Conservation (phyloP, 2,888 invertebrate species). For the Ichneumoninae sp. region DNA sequence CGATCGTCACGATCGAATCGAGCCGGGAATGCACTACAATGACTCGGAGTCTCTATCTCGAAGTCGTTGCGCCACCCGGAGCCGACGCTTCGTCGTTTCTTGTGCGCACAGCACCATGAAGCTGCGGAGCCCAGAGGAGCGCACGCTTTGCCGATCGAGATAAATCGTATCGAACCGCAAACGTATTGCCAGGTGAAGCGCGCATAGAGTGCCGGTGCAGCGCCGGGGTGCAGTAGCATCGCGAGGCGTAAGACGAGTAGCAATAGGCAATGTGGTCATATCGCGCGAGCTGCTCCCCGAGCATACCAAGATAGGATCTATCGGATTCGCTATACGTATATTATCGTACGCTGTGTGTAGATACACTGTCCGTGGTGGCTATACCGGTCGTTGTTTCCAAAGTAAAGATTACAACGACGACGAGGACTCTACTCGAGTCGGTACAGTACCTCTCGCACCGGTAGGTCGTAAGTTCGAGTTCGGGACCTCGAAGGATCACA, state of each 20-base stretch:
- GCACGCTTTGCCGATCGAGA: constrained; percentile 71
- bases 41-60: constrained; percentile 41
- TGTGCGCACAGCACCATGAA: constrained; percentile 45
- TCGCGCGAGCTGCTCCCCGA: constrained; percentile 73
- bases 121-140: constrained; percentile 38
- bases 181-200: constrained; percentile 69
- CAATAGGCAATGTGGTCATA: constrained; percentile 80
- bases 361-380: constrained; percentile 39
- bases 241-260: constrained; percentile 78
- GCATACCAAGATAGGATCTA: constrained; percentile 77
- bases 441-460: constrained; percentile 15
- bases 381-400: constrained; percentile 56
- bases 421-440: constrained; percentile 38
- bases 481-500: constrained; percentile 14
- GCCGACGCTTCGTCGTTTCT: constrained; percentile 59
- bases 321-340: constrained; percentile 57
- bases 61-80: constrained; percentile 52
- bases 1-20: constrained; percentile 62
- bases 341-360: constrained; percentile 53
- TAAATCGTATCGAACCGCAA: constrained; percentile 71
- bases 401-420: constrained; percentile 66
- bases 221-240: constrained; percentile 58
- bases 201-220: constrained; percentile 55
- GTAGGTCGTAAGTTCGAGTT: constrained; percentile 26
- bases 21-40: constrained; percentile 44